phyloP scores from a whole-genome alignment of 2,113 vertebrate genomes.

The Hepsetus odoe region DNA sequence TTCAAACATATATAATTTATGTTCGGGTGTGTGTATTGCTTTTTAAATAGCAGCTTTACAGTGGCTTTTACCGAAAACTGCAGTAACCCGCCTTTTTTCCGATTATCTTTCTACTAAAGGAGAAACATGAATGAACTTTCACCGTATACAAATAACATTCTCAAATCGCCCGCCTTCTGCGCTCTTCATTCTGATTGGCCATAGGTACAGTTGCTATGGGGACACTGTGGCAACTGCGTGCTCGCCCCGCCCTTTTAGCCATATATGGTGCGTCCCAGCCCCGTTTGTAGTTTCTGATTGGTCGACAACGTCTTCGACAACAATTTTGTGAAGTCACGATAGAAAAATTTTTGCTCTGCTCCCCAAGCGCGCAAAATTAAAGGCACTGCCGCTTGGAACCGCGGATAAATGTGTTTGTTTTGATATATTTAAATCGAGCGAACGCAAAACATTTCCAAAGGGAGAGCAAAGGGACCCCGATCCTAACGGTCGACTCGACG shows the following conservation, averaged over 20 bases:
- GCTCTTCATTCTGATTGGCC: conserved; percentile 67
- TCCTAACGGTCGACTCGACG: conserved; percentile 48
- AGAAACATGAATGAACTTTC: conserved; percentile 71
- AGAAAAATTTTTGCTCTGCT: conserved; percentile 54
- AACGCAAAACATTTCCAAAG: conserved; percentile 14
- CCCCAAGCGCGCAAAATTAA: conserved; percentile 75
- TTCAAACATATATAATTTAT: no score
- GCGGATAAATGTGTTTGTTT: conserved; percentile 55
- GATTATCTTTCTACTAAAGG: not conserved
- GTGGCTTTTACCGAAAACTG: not conserved
- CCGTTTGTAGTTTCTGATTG: conserved; percentile 67
- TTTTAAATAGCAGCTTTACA: not conserved
- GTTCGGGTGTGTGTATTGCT: not conserved
- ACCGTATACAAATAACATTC: conserved; percentile 66
- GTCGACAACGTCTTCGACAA: conserved; percentile 55
- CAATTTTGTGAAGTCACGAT: conserved; percentile 73
- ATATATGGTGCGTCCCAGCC: conserved; percentile 62
- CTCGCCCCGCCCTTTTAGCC: conserved; percentile 66
- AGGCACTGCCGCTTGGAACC: conserved; percentile 60
- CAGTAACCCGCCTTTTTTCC: conserved; percentile 69
- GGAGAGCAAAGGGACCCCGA: not conserved
- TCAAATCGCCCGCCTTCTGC: conserved; percentile 79
- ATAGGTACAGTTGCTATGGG: conserved; percentile 69
- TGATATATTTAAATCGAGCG: conserved; percentile 31
- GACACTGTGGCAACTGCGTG: conserved; percentile 69